These are phyloP conservation scores for Neosilurus mollespiculum DNA, from an alignment of 2,797 vertebrate genomes.

Conservation along the genomic window DNA sequence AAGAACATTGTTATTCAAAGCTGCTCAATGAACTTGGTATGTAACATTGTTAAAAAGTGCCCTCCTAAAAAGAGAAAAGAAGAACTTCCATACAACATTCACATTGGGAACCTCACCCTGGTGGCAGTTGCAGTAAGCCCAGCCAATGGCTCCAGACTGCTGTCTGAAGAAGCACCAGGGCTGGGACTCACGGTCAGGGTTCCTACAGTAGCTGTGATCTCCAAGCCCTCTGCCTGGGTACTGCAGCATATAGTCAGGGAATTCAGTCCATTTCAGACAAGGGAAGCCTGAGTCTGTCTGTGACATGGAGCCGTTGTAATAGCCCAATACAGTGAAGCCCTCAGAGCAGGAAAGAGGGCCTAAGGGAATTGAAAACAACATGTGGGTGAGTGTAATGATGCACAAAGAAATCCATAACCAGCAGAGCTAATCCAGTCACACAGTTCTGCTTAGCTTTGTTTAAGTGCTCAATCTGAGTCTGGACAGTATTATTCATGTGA, in stretches of 20 bases:
- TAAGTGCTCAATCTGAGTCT: neutral
- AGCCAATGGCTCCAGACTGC: conserved; percentile 80
- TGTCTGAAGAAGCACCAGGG: conserved; percentile 95
- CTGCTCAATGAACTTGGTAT: neutral
- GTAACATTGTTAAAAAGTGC: neutral
- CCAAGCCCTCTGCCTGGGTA: conserved; percentile 85
- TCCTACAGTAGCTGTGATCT: conserved; percentile 87
- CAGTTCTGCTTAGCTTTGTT: neutral
- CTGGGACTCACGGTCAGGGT: conserved; percentile 80
- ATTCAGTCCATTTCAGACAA: conserved; percentile 84
- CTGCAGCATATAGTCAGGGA: conserved; percentile 88
- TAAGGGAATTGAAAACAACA: conserved; percentile 38
- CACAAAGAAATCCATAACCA: neutral
- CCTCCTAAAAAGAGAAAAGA: neutral
- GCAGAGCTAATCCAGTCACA: neutral
- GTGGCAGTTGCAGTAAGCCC: conserved; percentile 90
- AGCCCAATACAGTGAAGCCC: conserved; percentile 66
- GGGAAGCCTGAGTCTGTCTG: conserved; percentile 74
- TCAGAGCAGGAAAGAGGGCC: conserved; percentile 66
- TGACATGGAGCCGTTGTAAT: conserved; percentile 70
- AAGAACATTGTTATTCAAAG: neutral
- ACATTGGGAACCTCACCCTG: conserved; percentile 71
- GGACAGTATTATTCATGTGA: neutral
- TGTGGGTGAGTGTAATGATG: neutral
- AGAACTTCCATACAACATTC: neutral